Base-by-base conservation (phyloP, 2,113 vertebrate species). In the Columba livia region DNA sequence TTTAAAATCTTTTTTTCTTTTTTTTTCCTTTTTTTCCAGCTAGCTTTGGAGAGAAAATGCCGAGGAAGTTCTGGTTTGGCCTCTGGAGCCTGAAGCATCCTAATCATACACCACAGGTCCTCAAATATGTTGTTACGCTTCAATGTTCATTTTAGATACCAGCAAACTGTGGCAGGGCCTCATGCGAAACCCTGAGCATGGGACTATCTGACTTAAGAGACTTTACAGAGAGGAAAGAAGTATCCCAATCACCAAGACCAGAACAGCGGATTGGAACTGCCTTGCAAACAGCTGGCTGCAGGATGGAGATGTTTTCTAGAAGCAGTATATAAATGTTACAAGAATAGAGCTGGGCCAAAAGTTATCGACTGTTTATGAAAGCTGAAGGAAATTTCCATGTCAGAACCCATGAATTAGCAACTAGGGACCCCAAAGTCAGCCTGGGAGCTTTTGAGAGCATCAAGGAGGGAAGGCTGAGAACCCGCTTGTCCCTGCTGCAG, bases 101-200 rank as follows among this genome's bases (percentile, higher is more conserved):
- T 88, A 91, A 97, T 83, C 64, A 79, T 71, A 67, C 11, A 62
- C 50, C 28, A 88, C 56, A 88, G n/a, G 57, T 84, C 72, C 51
- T 71, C 29, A 51, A 90, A 74, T 48, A 87, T 16, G 13, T 54
- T 86, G 69, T 87, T 77, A 88, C 47, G 73, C 70, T 93, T 93
- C 81, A 93, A 90, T 34, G 34, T 48, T 92, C 86, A 92, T 92
- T 95, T 86, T 32, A 81, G 83, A 90, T 42, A 86, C 24, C 73
- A 92, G 65, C 21, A 90, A 92, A 81, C 56, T 89, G 64, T 82
- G 44, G 4, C 44, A 88, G 44, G 10, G 28, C 54, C 66, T 83
- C 36, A 58, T 42, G 38, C 60, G 86, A 42, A 88, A 92, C 40
- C 88, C 60, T 54, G n/a, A 92, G 79, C 0, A 0, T 66, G 12